A percentile compares a stretch with the other conserved stretches of the same genome.
Evolutionary conservation across 2,113 vertebrate genomes (phyloP).

Genomic region (Polypterus senegalus): DNA sequence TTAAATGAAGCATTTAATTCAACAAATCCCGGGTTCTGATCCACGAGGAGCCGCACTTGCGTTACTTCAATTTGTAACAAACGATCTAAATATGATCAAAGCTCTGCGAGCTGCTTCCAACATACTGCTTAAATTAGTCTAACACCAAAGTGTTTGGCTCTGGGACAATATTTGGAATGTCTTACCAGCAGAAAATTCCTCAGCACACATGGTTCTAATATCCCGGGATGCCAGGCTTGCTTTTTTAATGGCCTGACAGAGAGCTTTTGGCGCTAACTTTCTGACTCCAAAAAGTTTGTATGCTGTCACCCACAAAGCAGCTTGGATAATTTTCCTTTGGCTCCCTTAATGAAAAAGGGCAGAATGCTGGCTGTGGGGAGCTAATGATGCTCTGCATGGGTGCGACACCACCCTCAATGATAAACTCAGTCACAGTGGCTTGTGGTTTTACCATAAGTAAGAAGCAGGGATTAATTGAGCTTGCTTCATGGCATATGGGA

Average conservation of each 20-base stretch:
- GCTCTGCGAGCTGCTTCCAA: constrained; percentile 83
- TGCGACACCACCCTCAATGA: too few relatives aligned
- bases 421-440: too few relatives aligned
- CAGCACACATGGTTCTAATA: constrained; percentile 98
- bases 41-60: constrained; percentile 88
- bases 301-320: constrained; percentile 88
- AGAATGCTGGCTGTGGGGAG: constrained; percentile 39
- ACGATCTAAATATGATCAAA: constrained; percentile 99
- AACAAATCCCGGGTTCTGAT: constrained; percentile 99
- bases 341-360: constrained; percentile 67
- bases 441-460: constrained; percentile 58
- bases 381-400: too few relatives aligned
- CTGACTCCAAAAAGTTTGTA: constrained; percentile 81
- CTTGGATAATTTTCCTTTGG: constrained; percentile 65
- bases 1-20: constrained; percentile 99
- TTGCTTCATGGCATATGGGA: constrained; percentile 53
- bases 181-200: constrained; percentile 97
- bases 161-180: constrained; percentile 98
- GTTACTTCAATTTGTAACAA: constrained; percentile 99
- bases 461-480: constrained; percentile 65
- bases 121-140: constrained; percentile 99
- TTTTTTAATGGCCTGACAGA: constrained; percentile 98
- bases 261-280: constrained; percentile 86
- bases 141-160: constrained; percentile 98
- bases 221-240: constrained; percentile 80